Evolutionary conservation across 2,113 vertebrate species (phyloP).

Genomic region (Poecilia latipinna): DNA sequence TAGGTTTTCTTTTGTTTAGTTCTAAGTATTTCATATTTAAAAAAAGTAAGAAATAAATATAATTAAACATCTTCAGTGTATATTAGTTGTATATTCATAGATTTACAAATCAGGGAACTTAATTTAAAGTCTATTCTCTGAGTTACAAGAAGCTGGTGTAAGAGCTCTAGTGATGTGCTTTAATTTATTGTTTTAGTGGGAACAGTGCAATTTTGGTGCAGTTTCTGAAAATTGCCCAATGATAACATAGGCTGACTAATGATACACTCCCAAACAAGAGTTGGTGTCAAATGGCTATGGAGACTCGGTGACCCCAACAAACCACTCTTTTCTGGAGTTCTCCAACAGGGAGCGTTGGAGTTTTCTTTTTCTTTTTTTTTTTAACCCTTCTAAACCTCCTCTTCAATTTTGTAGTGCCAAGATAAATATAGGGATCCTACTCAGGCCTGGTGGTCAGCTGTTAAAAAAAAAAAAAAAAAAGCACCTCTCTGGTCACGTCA

Average conservation of each 20-base stretch:
- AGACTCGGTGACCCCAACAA: not conserved
- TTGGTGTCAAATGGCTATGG: not conserved
- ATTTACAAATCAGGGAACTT: too few relatives aligned
- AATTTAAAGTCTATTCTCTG: too few relatives aligned
- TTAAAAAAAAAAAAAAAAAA: too few relatives aligned
- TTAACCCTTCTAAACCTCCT: not conserved
- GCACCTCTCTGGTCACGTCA: not conserved
- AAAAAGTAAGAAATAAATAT: too few relatives aligned
- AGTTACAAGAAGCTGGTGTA: too few relatives aligned
- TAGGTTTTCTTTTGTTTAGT: too few relatives aligned
- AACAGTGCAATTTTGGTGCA: not conserved
- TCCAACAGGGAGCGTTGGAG: not conserved
- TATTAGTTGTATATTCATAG: too few relatives aligned
- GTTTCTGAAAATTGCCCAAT: not conserved
- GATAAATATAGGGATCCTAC: not conserved
- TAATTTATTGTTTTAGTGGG: too few relatives aligned
- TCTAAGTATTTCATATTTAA: too few relatives aligned
- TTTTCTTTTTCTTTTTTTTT: not conserved
- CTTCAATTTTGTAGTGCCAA: not conserved
- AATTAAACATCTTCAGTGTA: too few relatives aligned
- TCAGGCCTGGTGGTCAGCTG: not conserved
- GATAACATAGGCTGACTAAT: not conserved
- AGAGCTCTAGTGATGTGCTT: too few relatives aligned
- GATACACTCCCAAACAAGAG: not conserved
- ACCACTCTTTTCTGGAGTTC: not conserved